Conservation (phyloP, 2,888 invertebrate genomes). For the Mythimna albipuncta region DNA sequence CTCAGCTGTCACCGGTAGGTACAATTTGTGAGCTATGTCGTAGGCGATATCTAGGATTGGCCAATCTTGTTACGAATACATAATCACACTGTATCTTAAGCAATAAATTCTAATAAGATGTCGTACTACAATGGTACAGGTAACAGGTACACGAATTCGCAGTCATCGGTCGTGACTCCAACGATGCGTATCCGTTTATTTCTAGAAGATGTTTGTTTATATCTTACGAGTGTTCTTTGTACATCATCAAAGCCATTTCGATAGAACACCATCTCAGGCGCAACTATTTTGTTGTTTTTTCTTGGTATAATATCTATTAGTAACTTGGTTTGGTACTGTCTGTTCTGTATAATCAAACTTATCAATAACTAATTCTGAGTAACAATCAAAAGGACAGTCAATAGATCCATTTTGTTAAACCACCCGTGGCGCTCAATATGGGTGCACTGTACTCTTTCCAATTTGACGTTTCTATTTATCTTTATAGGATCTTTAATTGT, state of each 20-base stretch:
- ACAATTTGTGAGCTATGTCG: constrained; percentile 70
- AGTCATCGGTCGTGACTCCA: constrained; percentile 50
- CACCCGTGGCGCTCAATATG: constrained; percentile 34
- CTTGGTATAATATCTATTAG: constrained; percentile 14
- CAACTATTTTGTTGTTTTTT: constrained; percentile 23
- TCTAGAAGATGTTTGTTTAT: constrained; percentile 72
- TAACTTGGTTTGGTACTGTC: constrained; percentile 20
- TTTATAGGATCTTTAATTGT: constrained; percentile 53
- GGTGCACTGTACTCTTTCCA: constrained; percentile 38
- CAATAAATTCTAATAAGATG: constrained; percentile 41
- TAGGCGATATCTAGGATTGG: constrained; percentile 54
- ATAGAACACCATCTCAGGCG: constrained; percentile 47
- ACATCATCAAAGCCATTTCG: constrained; percentile 70
- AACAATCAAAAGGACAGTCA: constrained; percentile 23
- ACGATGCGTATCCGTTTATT: constrained; percentile 70
- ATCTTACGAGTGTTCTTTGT: constrained; percentile 71
- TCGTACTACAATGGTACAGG: constrained; percentile 26
- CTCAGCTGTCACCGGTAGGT: constrained; percentile 65
- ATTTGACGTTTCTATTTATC: constrained; percentile 51
- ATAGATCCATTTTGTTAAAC: constrained; percentile 34
- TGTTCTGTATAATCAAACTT: constrained; percentile 13
- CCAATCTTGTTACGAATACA: constrained; percentile 58
- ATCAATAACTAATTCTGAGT: constrained; percentile 29
- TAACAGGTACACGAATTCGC: constrained; percentile 46
- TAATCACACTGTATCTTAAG: constrained; percentile 40